phyloP scores from a whole-genome alignment of 2,888 invertebrate species.

The Masnerella sp. region DNA sequence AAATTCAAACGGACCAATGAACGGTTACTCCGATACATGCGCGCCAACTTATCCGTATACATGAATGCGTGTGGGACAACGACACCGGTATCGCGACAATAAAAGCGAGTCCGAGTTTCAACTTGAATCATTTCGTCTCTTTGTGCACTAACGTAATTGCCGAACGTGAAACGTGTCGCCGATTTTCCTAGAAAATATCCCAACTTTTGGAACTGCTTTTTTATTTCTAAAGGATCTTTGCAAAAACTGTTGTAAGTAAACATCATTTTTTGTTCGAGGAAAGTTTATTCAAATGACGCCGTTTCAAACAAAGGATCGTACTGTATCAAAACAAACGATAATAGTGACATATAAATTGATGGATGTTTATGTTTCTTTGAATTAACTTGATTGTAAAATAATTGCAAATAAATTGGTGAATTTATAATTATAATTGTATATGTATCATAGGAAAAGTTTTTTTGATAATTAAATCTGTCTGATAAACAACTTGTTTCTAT shows the following conservation, averaged over 20 bases:
- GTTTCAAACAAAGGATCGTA: conserved; percentile 44
- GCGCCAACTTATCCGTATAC: conserved; percentile 30
- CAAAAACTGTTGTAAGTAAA: conserved; percentile 38
- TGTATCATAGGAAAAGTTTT: too few relatives aligned
- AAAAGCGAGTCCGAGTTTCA: conserved; percentile 50
- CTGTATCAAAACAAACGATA: conserved; percentile 48
- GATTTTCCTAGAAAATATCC: background rate
- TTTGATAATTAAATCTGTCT: too few relatives aligned
- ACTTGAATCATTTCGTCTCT: conserved; percentile 48
- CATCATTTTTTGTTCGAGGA: conserved; percentile 9
- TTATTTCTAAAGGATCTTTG: background rate
- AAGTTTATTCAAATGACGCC: conserved; percentile 50
- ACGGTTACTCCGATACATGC: conserved; percentile 22
- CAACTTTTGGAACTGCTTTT: background rate
- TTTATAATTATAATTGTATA: too few relatives aligned
- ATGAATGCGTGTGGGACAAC: conserved; percentile 47
- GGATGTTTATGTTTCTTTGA: too few relatives aligned
- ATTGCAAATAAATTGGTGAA: too few relatives aligned
- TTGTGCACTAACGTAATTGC: conserved; percentile 29
- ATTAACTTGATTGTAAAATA: too few relatives aligned
- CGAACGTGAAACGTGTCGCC: conserved; percentile 12
- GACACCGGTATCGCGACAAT: conserved; percentile 55
- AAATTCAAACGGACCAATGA: conserved; percentile 48
- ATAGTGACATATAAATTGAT: too few relatives aligned
- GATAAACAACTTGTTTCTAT: too few relatives aligned